Evolutionary conservation across 2,113 vertebrate species (phyloP).

Genomic region (Apeltes quadracus): DNA sequence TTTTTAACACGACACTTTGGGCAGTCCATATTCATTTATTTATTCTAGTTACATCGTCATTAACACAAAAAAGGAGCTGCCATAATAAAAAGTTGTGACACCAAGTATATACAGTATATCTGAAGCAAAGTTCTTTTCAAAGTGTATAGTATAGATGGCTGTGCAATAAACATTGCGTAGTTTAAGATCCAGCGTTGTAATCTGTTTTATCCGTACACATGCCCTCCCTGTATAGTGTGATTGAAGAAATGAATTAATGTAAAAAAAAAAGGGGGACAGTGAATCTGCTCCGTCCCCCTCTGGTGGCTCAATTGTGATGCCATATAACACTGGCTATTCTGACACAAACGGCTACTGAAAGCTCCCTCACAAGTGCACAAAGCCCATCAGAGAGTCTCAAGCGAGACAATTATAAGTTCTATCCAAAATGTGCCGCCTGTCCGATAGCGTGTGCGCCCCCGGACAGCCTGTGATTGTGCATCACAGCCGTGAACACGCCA

Average conservation of each 20-base stretch:
- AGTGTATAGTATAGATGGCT: background rate
- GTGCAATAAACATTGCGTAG: background rate
- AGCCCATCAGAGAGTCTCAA: constrained; percentile 59
- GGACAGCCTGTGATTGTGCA: constrained; percentile 23
- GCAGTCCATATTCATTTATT: no score
- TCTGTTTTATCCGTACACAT: constrained; percentile 1
- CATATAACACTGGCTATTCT: constrained; percentile 52
- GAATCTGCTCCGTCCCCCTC: background rate
- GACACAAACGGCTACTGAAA: constrained; percentile 74
- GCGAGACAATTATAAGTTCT: constrained; percentile 56
- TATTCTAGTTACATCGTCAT: background rate
- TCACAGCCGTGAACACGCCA: constrained; percentile 37
- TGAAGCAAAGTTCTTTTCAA: background rate
- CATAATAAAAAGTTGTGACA: constrained; percentile 13
- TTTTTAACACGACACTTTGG: no score
- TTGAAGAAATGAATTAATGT: background rate
- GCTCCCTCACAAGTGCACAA: constrained; percentile 56
- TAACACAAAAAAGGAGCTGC: background rate
- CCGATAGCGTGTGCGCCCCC: constrained; percentile 33
- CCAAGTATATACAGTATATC: no score
- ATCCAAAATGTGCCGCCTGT: constrained; percentile 54
- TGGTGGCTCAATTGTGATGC: constrained; percentile 18
- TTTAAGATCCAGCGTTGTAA: constrained; percentile 18
- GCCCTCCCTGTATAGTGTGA: background rate
- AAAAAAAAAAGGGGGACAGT: background rate